These are phyloP conservation scores for Scolopax bukidnonensis DNA, from an alignment of 2,797 vertebrate species.

Conservation along the genomic window DNA sequence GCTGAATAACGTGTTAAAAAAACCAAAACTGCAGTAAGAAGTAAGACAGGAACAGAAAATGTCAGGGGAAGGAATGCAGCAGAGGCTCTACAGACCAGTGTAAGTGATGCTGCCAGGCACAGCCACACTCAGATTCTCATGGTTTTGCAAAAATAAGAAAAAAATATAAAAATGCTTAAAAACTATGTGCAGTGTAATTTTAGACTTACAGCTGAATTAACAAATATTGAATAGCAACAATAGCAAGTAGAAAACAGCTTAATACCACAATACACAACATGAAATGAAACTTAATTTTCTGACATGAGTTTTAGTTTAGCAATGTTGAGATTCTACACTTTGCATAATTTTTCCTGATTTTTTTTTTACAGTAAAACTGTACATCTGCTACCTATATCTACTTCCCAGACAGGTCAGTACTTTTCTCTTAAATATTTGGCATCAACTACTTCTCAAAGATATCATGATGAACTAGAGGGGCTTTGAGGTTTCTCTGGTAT, in stretches of 20 bases:
- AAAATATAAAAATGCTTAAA: background rate
- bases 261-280: background rate
- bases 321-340: background rate
- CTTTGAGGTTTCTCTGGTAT: background rate
- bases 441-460: background rate
- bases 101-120: background rate
- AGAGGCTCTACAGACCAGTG: background rate
- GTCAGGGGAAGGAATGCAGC: background rate
- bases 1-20: background rate
- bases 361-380: background rate
- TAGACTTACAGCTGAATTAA: background rate
- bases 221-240: background rate
- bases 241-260: background rate
- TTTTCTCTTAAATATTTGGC: background rate
- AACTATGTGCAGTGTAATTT: background rate
- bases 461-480: background rate
- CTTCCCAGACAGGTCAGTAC: background rate
- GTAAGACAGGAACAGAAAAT: background rate
- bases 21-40: background rate
- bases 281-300: background rate
- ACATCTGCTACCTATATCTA: background rate
- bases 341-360: background rate
- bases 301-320: background rate
- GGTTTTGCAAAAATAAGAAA: background rate
- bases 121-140: background rate